Evolutionary conservation across 2,113 vertebrate genomes (phyloP), one percentile per base, ranked within the genome.

Genomic region (Thamnaconus septentrionalis): DNA sequence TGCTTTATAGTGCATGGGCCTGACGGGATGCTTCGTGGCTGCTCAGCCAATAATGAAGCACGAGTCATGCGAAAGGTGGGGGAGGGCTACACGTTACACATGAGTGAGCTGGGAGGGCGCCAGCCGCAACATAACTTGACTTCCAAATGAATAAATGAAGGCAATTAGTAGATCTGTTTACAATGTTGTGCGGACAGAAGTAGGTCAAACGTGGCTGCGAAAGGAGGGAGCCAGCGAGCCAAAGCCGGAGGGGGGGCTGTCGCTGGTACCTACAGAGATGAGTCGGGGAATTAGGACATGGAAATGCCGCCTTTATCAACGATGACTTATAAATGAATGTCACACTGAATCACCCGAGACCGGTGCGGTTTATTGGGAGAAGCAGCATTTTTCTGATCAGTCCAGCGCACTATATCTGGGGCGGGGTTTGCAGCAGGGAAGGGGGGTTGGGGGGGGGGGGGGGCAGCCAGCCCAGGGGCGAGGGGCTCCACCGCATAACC

Each of bases 101-200:
- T 83, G 85, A 89, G 83, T 81, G 84, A 86, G 71, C 66, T 78
- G 66, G 71, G 69, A 79, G 61, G 66, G 62, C 57, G 84, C 82
- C 85, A 87, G 81, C 66, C 75, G 51, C 79, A 79, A 86, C 79
- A 83, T 66, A 89, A 88, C 80, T 82, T 88, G 79, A 88, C 90
- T 86, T 89, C 83, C 85, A 82, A 87, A 89, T 87, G 87, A 89
- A 91, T 90, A 90, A 90, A 90, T 90, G 84, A 89, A 89, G 80
- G 85, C 86, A 88, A 89, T 90, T 89, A 89, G 87, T 79, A 76
- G 86, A 86, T 85, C 71, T 89, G 87, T 87, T 87, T 91, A 89
- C 85, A 82, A 73, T 87, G 85, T 83, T 81, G 76, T 75, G 59
- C 70, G 82, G 85, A 86, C 84, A 85, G 86, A 90, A 90, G 81